These are phyloP conservation scores for Tragelaphus scriptus DNA, from an alignment of 2,113 vertebrate species.

Conservation along the genomic window DNA sequence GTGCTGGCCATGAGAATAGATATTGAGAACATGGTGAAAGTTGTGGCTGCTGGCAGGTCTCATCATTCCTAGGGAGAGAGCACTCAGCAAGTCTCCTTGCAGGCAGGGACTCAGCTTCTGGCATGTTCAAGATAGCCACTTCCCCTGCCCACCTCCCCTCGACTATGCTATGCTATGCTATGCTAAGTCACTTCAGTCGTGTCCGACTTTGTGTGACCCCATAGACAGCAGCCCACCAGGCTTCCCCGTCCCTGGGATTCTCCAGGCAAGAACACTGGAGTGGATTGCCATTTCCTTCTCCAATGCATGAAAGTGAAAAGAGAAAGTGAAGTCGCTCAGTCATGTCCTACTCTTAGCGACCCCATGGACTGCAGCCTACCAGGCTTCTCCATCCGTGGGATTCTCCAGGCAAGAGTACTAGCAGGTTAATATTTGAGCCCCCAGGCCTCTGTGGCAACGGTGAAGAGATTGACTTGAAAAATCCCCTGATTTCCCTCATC, in stretches of 20 bases:
- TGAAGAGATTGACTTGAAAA: not conserved
- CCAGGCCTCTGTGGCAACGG: not conserved
- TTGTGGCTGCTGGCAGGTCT: not conserved
- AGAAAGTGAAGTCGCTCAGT: too few relatives aligned
- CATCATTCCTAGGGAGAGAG: not conserved
- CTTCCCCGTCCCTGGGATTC: too few relatives aligned
- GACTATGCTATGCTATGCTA: not conserved
- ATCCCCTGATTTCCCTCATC: not conserved
- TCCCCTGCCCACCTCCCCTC: accelerated
- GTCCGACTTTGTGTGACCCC: too few relatives aligned
- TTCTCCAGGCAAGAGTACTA: not conserved
- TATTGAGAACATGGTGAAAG: not conserved
- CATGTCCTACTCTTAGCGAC: too few relatives aligned
- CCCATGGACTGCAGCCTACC: too few relatives aligned
- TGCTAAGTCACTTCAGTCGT: too few relatives aligned
- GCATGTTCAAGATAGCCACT: not conserved
- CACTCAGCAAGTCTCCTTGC: not conserved
- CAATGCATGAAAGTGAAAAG: too few relatives aligned
- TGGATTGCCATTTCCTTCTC: too few relatives aligned
- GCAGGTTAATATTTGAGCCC: not conserved
- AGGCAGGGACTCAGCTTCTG: not conserved
- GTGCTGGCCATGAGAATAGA: not conserved
- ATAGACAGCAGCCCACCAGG: too few relatives aligned
- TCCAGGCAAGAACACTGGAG: too few relatives aligned
- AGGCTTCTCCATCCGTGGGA: too few relatives aligned